Evolutionary conservation across 2,113 vertebrate species (phyloP), one percentile per base, ranked within the genome.

Genomic region (Lophius piscatorius): DNA sequence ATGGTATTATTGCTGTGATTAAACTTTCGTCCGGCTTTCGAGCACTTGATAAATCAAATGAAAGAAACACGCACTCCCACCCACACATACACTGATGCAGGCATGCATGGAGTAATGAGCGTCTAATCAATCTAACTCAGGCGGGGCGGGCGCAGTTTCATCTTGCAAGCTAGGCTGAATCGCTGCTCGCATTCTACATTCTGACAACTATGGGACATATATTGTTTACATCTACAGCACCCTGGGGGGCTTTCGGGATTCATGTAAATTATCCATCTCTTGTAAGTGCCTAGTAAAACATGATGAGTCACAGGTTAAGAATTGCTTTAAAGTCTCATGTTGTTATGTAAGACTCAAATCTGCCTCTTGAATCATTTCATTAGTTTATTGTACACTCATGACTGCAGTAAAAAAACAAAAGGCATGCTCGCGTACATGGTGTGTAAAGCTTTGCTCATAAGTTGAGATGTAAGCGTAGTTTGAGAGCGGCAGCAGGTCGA

Each of bases 261-360:
- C 49, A 68, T 86, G 80, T 81, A 78, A 86, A 85, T 82, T 77
- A 89, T 89, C 87, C 76, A 87, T 85, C 82, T 74, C 70, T 59
- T 61, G 69, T 89, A 87, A 89, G 82, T 86, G 87, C 74, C 78
- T 78, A 38, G 77, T 85, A 83, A 83, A 85, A 75, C 49, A 61
- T 58, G 45, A 82, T 80, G 61, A 80, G 82, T 83, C 80, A 77
- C 71, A 66, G 59, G 70, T 78, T 78, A 72, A 69, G 57, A 48
- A 41, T n/a, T 24, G 63, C 69, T 64, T 39, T 69, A 73, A 77
- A 68, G 67, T 57, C 62, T 42, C 44, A 21, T 24, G 3, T 6
- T 7, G 41, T 82, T 82, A 71, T 64, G 61, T 55, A 80, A 80
- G 76, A 51, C 55, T 31, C 0, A 1, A 52, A 21, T 1, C 6